Evolutionary conservation across 1,140 invertebrate species (phyloP).

Genomic region (Harlomillsia oculata): DNA sequence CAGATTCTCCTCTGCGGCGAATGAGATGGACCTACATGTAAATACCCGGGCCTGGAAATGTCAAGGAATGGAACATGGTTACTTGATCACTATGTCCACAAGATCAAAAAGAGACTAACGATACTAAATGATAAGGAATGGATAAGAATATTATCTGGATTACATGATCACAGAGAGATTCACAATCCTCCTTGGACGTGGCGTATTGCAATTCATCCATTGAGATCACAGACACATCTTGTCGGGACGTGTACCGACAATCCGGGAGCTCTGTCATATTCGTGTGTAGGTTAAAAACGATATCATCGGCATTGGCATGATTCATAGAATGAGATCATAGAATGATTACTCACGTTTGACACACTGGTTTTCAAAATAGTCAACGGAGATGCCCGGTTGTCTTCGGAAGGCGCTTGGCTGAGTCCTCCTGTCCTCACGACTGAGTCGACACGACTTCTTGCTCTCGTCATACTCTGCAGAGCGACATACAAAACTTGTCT

Average conservation of each 20-base stretch:
- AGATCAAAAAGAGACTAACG: background rate
- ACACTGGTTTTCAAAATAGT: conserved; percentile 51
- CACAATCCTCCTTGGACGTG: conserved; percentile 42
- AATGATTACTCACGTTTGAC: conserved; percentile 38
- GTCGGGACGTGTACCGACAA: conserved; percentile 42
- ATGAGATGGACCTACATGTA: conserved; percentile 42
- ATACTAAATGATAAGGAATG: background rate
- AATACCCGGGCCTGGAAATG: conserved; percentile 37
- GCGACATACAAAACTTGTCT: conserved; percentile 42
- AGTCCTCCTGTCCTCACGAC: conserved; percentile 45
- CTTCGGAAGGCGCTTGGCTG: conserved; percentile 45
- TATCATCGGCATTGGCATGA: background rate
- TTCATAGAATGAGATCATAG: background rate
- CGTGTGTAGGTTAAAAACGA: background rate
- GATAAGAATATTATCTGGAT: background rate
- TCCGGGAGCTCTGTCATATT: conserved; percentile 43
- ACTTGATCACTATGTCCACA: conserved; percentile 43
- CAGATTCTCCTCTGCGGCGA: conserved; percentile 39
- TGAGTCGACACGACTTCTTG: conserved; percentile 42
- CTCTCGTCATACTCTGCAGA: conserved; percentile 44
- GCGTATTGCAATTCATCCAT: conserved; percentile 47
- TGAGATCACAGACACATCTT: conserved; percentile 42
- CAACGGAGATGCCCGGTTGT: conserved; percentile 39
- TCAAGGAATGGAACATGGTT: background rate
- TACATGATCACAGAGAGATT: conserved; percentile 44